phyloP scores from a whole-genome alignment of 1,140 invertebrate genomes.

The Tetramorium simillimum region DNA sequence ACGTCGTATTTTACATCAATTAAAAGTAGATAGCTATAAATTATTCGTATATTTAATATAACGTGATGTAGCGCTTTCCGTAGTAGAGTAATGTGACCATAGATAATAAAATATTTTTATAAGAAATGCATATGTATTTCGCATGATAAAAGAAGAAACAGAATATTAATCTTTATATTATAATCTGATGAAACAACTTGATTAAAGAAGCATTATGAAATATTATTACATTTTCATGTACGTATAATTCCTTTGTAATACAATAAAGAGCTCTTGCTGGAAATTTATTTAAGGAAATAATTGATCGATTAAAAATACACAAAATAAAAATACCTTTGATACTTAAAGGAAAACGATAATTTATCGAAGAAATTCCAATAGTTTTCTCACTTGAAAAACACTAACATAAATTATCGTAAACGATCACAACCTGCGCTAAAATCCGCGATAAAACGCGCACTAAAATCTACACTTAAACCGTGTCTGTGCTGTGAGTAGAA shows the following conservation, averaged over 20 bases:
- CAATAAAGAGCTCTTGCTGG: not conserved
- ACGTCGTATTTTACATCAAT: constrained; percentile 45
- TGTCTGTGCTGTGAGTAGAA: not conserved
- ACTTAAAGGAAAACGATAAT: not conserved
- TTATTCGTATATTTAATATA: constrained; percentile 35
- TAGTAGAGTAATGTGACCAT: not conserved
- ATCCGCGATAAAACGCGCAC: not conserved
- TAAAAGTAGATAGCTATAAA: constrained; percentile 32
- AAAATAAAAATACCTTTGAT: not conserved
- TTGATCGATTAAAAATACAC: not conserved
- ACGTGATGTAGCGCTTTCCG: not conserved
- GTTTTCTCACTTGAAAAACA: not conserved
- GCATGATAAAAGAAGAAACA: not conserved
- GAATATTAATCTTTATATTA: not conserved
- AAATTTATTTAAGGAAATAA: not conserved
- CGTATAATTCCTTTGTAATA: not conserved
- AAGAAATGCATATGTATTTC: not conserved
- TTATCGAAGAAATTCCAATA: not conserved
- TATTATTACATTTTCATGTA: not conserved
- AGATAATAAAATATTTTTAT: not conserved
- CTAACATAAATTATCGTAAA: not conserved
- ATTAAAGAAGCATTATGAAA: not conserved
- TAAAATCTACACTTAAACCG: not conserved
- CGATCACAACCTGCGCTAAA: not conserved
- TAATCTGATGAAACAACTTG: not conserved